Base-by-base conservation (phyloP, 2,888 invertebrate species). In the Hyppa rectilinea region DNA sequence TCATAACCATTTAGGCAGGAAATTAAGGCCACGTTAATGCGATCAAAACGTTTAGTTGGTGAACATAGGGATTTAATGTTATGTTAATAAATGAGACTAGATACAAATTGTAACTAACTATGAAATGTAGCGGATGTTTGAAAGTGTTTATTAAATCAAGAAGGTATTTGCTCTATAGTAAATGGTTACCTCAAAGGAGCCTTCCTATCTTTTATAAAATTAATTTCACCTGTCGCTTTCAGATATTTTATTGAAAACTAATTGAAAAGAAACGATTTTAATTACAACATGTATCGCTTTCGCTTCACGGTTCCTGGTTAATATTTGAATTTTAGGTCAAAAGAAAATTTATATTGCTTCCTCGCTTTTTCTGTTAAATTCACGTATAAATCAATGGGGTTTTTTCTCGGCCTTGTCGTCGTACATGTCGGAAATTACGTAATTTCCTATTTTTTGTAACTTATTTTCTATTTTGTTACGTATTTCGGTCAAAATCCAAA, bases 1-100 rank as follows among this genome's bases (percentile, higher is more conserved):
- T 67, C 75, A 69, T 68, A 71, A 75, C 64, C n/a, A 70, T 80
- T 78, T 65, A 52, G 34, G n/a, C 49, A 60, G 68, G 36, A 70
- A 52, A 75, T 75, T 64, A 71, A 55, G 80, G 80, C 43, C 65
- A 62, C 31, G 58, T 59, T 68, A 68, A 74, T 59, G 64, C 47
- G 53, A 59, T 62, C 34, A 65, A 69, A 71, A 53, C 45, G 43
- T 66, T 55, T 56, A 66, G 71, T 60, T 66, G 47, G 63, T 70
- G 36, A 49, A 59, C 38, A 62, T 50, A 60, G 59, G 53, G 55
- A 49, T 43, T 45, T 58, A 40, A 49, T 29, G 23, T 64, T 29
- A 52, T 31, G 26, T 47, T 23, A 62, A 17, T 26, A 36, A 43
- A 61, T 40, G 20, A 23, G 36, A 38, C 23, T 56, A 43, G 31